Base-by-base conservation (phyloP, 2,113 vertebrate species). In the Symphodus melops region DNA sequence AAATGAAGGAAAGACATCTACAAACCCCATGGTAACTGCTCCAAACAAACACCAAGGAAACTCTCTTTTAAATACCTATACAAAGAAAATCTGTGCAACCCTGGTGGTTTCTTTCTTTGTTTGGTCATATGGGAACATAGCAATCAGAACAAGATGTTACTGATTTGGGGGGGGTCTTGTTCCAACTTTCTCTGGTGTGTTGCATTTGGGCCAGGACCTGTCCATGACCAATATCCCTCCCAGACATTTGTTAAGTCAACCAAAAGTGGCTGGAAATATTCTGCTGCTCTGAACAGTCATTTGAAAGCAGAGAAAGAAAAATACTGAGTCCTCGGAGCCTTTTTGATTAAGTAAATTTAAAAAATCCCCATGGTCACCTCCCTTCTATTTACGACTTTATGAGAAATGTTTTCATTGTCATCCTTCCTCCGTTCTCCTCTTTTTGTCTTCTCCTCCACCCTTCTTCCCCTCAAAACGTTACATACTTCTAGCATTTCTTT, bases 121-220 rank as follows among this genome's bases (percentile, higher is more conserved):
- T 60, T 79, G 68, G 61, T 61, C 63, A 64, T 44, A 52, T 17
- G 57, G 79, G 58, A 72, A 56, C 46, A 60, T 44, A 79, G 59
- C 67, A 41, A 85, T 75, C 70, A 44, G 70, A 46, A 17, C 70
- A 53, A 42, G 69, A 78, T 67, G 74, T 62, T 14, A 49, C 25
- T 0, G 66, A 71, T 55, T 55, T 51, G 2, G n/a, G 49, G 69
- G 37, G 58, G 49, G 66, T 76, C 42, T 20, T 23, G 61, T 65
- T 58, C 56, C 61, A 62, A 8, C 54, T 51, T 8, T 21, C 19
- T 56, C 53, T 49, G 63, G 0, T 54, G 61, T 9, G 59, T 54
- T 77, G 60, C 41, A 48, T 66, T 74, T 61, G 25, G 64, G 63
- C 59, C 20, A 0, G 17, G 23, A 60, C 61, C 59, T 64, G 42